phyloP scores from a whole-genome alignment of 2,888 invertebrate species.

The Candidula unifasciata region DNA sequence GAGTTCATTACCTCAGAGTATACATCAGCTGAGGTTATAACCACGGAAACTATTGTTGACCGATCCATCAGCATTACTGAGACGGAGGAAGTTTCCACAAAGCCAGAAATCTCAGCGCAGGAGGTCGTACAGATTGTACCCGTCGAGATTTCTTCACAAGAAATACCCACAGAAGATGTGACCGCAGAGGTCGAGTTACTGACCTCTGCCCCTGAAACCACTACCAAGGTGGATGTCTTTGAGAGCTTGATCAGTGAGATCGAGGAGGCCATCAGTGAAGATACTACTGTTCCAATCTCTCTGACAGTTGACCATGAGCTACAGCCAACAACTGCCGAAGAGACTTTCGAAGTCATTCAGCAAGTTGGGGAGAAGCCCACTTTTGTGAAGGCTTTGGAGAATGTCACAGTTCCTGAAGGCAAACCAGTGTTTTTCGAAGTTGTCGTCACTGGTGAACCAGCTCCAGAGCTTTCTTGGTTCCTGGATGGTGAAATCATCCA shows the following conservation, averaged over 20 bases:
- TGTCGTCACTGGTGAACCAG: constrained; percentile 71
- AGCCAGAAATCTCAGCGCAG: constrained; percentile 60
- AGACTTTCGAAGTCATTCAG: constrained; percentile 50
- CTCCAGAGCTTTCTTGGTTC: constrained; percentile 85
- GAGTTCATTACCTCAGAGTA: constrained; percentile 63
- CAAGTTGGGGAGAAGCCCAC: constrained; percentile 47
- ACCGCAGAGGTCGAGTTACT: constrained; percentile 27
- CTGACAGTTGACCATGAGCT: constrained; percentile 16
- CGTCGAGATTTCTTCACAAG: constrained; percentile 59
- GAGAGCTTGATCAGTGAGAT: constrained; percentile 58
- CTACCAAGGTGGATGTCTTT: constrained; percentile 46
- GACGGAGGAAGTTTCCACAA: constrained; percentile 72
- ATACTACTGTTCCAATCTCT: constrained; percentile 43
- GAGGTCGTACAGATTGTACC: constrained; percentile 53
- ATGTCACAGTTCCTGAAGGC: constrained; percentile 65
- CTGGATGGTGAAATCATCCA: constrained; percentile 85
- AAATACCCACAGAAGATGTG: constrained; percentile 43
- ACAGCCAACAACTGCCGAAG: constrained; percentile 35
- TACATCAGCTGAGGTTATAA: constrained; percentile 62
- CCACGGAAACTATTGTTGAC: constrained; percentile 67
- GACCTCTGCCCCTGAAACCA: constrained; percentile 44
- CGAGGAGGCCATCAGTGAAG: constrained; percentile 65
- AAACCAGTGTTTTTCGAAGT: constrained; percentile 67
- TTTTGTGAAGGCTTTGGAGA: constrained; percentile 59
- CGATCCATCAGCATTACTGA: constrained; percentile 59